A percentile compares a stretch with the other conserved stretches of the same genome.
phyloP scores from a whole-genome alignment of 1,140 invertebrate species.

The Drosophila pseudoananassae region DNA sequence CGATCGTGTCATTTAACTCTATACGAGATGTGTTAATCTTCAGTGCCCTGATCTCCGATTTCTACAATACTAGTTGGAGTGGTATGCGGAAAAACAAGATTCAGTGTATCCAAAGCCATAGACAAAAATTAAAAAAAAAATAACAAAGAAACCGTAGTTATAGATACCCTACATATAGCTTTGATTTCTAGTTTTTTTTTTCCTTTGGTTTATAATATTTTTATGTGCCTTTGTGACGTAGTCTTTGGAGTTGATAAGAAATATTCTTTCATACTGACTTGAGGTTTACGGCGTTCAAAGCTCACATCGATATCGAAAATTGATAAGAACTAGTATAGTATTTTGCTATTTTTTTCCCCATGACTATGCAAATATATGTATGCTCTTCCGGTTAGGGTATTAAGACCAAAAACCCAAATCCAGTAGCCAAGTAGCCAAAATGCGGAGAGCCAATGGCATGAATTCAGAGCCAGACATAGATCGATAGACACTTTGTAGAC shows the following conservation, averaged over 20 bases:
- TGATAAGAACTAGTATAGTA: constrained; percentile 23
- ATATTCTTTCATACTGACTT: constrained; percentile 18
- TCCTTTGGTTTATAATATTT: background rate
- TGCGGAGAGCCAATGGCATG: background rate
- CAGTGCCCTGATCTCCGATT: constrained; percentile 54
- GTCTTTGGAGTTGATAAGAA: constrained; percentile 22
- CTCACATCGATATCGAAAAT: constrained; percentile 11
- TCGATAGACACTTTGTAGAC: constrained; percentile 1
- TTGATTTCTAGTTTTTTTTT: background rate
- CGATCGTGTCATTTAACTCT: constrained; percentile 73
- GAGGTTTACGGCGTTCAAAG: constrained; percentile 28
- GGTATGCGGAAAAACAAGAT: constrained; percentile 54
- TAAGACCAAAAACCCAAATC: constrained; percentile 19
- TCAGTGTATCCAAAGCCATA: constrained; percentile 24
- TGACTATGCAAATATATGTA: background rate
- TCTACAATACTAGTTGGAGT: constrained; percentile 7
- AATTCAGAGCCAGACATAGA: constrained; percentile 18
- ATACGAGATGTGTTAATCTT: constrained; percentile 63
- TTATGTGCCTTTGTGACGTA: constrained; percentile 17
- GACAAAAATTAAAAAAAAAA: constrained; percentile 13
- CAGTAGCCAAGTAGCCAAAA: constrained; percentile 41
- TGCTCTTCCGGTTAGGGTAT: constrained; percentile 5
- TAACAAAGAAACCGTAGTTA: background rate
- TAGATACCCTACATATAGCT: constrained; percentile 1
- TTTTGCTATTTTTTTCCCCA: background rate